Percentiles rank a stretch among this genome's conserved stretches.
phyloP scores from a whole-genome alignment of 2,113 vertebrate genomes.

The Lepus americanus region DNA sequence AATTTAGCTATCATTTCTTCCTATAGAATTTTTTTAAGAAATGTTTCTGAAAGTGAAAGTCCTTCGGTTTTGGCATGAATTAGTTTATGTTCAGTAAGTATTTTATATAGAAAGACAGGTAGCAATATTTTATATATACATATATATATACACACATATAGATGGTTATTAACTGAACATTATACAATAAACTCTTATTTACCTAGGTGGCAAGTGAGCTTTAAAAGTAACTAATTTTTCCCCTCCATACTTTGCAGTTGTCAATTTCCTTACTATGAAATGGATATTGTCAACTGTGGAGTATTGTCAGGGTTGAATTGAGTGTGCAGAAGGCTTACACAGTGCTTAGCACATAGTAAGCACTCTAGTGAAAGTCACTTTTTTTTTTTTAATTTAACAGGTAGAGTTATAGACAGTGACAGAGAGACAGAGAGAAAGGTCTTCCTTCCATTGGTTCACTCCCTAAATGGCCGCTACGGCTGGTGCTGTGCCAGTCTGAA shows the following conservation, averaged over 20 bases:
- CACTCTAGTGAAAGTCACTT: background rate
- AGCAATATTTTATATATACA: background rate
- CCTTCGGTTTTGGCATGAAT: conserved; percentile 65
- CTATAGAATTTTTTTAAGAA: conserved; percentile 78
- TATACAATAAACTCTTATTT: conserved; percentile 53
- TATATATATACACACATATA: no score
- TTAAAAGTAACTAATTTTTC: conserved; percentile 28
- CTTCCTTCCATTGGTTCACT: no score
- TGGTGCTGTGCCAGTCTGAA: no score
- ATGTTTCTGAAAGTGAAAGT: conserved; percentile 65
- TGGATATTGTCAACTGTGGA: background rate
- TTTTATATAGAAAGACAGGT: conserved; percentile 54
- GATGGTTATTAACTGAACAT: background rate
- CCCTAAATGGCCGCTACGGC: no score
- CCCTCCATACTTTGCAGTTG: background rate
- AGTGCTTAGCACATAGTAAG: background rate
- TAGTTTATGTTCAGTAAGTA: conserved; percentile 30
- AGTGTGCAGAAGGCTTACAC: background rate
- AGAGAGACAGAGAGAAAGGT: no score
- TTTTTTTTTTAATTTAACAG: background rate
- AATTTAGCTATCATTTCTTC: conserved; percentile 83
- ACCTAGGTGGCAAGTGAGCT: conserved; percentile 9
- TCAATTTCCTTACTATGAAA: conserved; percentile 41
- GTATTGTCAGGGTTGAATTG: background rate
- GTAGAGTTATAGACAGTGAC: no score